phyloP scores from a whole-genome alignment of 2,888 invertebrate species.

The Stenotaenia linearis region DNA sequence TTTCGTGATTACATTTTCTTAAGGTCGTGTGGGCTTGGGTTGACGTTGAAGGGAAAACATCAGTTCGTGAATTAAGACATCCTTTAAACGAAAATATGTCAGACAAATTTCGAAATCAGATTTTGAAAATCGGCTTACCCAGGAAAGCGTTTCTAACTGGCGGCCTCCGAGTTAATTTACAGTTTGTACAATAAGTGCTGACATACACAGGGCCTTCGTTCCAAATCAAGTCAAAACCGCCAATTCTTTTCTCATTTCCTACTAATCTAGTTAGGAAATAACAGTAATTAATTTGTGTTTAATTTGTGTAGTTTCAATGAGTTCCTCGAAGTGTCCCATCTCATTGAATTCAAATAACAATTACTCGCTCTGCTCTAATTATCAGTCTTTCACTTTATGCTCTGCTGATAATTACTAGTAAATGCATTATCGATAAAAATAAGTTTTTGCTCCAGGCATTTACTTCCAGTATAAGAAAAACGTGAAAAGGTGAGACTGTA shows the following conservation, averaged over 20 bases:
- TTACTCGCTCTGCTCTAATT: neutral
- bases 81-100: neutral
- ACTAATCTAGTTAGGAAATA: constrained; percentile 46
- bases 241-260: constrained; percentile 55
- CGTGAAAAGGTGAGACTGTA: no score
- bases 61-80: constrained; percentile 3
- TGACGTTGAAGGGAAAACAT: neutral
- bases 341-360: neutral
- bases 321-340: no score
- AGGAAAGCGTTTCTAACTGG: constrained; percentile 21
- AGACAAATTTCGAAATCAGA: neutral
- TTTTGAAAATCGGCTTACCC: constrained; percentile 6
- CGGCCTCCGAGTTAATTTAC: constrained; percentile 8
- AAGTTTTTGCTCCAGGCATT: neutral
- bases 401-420: neutral
- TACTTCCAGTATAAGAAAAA: no score
- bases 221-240: constrained; percentile 58
- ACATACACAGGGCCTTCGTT: constrained; percentile 52
- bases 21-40: neutral
- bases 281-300: neutral
- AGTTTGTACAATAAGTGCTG: neutral
- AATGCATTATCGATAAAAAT: neutral
- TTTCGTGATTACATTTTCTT: neutral
- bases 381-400: neutral
- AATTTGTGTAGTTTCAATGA: neutral